Base-by-base conservation (phyloP, 2,888 invertebrate genomes). In the Brachynemurus nebulosus region DNA sequence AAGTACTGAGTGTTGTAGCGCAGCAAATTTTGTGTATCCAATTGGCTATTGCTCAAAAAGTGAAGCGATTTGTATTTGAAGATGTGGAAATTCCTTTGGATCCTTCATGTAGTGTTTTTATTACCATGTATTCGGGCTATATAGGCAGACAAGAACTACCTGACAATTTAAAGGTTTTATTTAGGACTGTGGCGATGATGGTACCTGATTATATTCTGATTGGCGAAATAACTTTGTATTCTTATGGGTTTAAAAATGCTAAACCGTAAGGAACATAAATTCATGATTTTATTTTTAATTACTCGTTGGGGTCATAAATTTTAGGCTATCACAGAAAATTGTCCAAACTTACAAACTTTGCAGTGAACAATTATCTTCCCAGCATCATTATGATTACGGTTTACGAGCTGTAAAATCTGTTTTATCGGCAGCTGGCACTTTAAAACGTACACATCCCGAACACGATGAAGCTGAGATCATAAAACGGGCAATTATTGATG, bases 101-200 rank as follows among this genome's bases (percentile, higher is more conserved):
- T 68, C 86, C 88, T 1, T 84, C 88, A 17, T 93, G 92, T 60
- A 80, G 80, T 40, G 80, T 86, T 48, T 91, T 92, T 61, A 91
- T 93, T 55, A 93, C 93, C 16, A 92, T 92, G 91, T 92, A 91
- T 67, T 90, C 90, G 47, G 89, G 90, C 72, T 83, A 93, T 62
- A 90, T 90, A 14, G 92, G 92, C 0, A 75, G 92, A 33, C 88
- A 89, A 41, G 91, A 91, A 62, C 62, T 96, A 48, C 96, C 95
- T 0, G 95, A 95, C 61, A 96, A 96, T 67, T 67, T 96, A 52
- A 95, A 93, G 67, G 90, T 90, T 19, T 66, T 95, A 47, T 95
- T 95, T 69, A 75, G 95, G 33, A 89, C 92, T 1, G 91, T 95
- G 19, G 92, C 93, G 40, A 93, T 96, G 92, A 92, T 93, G 90